phyloP scores from a whole-genome alignment of 2,888 invertebrate genomes.

The Cosmia trapezina region DNA sequence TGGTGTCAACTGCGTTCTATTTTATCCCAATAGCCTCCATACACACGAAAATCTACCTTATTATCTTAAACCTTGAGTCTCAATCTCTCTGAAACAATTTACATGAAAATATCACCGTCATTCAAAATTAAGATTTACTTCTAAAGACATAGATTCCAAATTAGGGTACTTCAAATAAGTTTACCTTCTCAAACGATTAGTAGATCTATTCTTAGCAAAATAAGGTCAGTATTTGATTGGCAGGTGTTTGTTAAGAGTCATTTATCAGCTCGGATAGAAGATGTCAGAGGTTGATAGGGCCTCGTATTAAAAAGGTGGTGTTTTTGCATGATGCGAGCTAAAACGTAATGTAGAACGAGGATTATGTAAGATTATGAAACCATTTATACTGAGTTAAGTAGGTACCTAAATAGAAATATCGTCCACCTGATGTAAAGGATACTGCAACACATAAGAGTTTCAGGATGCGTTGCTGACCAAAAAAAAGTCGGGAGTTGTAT shows the following conservation, averaged over 20 bases:
- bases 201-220: constrained; percentile 28
- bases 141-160: constrained; percentile 62
- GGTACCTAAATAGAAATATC: background rate
- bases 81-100: constrained; percentile 24
- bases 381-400: background rate
- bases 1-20: constrained; percentile 76
- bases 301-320: constrained; percentile 73
- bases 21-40: constrained; percentile 62
- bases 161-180: constrained; percentile 45
- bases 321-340: constrained; percentile 57
- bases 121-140: constrained; percentile 70
- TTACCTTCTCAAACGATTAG: constrained; percentile 34
- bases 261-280: constrained; percentile 83
- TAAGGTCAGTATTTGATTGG: constrained; percentile 56
- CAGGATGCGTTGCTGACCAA: too few relatives aligned
- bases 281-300: constrained; percentile 77
- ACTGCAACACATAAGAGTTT: too few relatives aligned
- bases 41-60: constrained; percentile 59
- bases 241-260: constrained; percentile 63
- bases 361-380: constrained; percentile 27
- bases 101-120: constrained; percentile 31
- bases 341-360: constrained; percentile 29
- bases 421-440: background rate
- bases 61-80: constrained; percentile 12
- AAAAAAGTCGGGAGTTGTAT: too few relatives aligned